Conservation (phyloP, 2,113 vertebrate genomes). For the Megaptera novaeangliae region DNA sequence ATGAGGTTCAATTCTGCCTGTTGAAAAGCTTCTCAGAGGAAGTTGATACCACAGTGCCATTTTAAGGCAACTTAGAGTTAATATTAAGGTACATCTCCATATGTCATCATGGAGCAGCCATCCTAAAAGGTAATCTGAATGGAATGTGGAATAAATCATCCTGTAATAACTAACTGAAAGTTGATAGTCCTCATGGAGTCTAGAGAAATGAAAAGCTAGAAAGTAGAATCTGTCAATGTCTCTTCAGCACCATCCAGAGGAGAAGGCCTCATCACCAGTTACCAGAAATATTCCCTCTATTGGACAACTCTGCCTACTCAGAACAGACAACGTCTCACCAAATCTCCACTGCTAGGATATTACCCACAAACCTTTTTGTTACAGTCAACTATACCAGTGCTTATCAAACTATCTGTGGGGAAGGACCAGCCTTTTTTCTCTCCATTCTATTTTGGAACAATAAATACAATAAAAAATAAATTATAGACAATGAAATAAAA, state of each 20-base stretch:
- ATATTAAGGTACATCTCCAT: neutral
- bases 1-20: neutral
- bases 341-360: neutral
- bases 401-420: neutral
- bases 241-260: neutral
- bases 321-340: neutral
- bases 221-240: neutral
- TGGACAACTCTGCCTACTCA: neutral
- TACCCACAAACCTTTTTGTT: too few relatives aligned
- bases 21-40: neutral
- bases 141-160: neutral
- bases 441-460: neutral
- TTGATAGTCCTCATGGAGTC: neutral
- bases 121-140: neutral
- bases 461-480: neutral
- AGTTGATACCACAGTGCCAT: neutral
- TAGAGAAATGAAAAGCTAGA: neutral
- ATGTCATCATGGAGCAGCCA: neutral
- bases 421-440: neutral
- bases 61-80: neutral
- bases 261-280: neutral
- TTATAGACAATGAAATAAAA: neutral
- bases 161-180: neutral
- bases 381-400: neutral
- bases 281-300: neutral